Base-by-base conservation (phyloP, 2,113 vertebrate species). In the Castor canadensis region DNA sequence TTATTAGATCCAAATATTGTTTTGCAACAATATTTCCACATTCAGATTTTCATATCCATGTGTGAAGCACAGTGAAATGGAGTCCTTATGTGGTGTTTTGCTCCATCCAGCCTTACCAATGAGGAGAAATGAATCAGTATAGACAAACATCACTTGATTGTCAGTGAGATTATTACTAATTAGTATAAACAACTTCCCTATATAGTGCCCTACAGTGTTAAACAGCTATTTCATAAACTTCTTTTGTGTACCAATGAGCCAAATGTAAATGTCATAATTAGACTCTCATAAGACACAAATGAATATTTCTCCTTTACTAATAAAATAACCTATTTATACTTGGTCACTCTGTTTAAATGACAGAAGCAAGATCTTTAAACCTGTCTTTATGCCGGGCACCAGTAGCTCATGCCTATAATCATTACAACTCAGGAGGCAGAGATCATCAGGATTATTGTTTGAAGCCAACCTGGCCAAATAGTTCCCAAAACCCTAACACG, bases 51-150 rank as follows among this genome's bases (percentile, higher is more conserved):
- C n/a, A n/a, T n/a, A n/a, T n/a, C n/a, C n/a, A n/a, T n/a, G n/a
- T n/a, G n/a, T n/a, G n/a, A n/a, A n/a, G n/a, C n/a, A n/a, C n/a
- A n/a, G n/a, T n/a, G n/a, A n/a, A n/a, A n/a, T n/a, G n/a, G n/a
- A n/a, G 32, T 28, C 12, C 4, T 76, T 24, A 47, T 3, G 17
- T 19, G 22, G 52, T 8, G 6, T 8, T 35, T 32, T 30, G 4
- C 77, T 49, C 58, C 22, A 4, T 15, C 20, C 38, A 5, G 56
- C 0, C 0, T 17, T 49, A 35, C 12, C 66, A 24, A 32, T 0
- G 4, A 20, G 4, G 4, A 49, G 7, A 66, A 94, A n/a, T 1
- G 12, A 80, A 43, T 16, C 52, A 2, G 19, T 24, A 30, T 1
- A 56, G 11, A 49, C 38, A 72, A 77, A 54, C 0, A 28, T 26